Conservation (phyloP, 2,113 vertebrate genomes). For the Panthera tigris region DNA sequence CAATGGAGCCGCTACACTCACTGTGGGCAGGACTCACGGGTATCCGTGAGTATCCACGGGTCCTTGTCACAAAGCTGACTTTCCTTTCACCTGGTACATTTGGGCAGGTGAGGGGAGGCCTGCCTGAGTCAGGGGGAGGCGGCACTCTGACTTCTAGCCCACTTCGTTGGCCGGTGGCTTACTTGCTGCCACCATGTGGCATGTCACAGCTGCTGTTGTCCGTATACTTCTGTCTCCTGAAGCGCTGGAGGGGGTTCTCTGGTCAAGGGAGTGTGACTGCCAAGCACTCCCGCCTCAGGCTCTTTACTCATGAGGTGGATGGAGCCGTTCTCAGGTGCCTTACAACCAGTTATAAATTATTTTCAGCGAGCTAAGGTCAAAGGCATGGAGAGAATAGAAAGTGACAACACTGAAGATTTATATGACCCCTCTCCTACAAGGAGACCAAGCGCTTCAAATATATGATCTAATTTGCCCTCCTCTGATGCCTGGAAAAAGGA, state of each 20-base stretch:
- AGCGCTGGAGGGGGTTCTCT: not conserved
- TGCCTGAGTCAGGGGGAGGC: not conserved
- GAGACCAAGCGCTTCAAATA: conserved; percentile 45
- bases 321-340: conserved; percentile 13
- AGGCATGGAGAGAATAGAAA: conserved; percentile 15
- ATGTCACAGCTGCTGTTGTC: not conserved
- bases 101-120: not conserved
- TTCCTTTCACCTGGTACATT: not conserved
- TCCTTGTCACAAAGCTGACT: fast-evolving
- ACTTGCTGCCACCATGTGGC: not conserved
- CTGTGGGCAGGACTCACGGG: not conserved
- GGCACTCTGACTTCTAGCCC: not conserved
- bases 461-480: conserved; percentile 49
- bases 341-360: conserved; percentile 53
- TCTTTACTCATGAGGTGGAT: not conserved
- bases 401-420: conserved; percentile 54
- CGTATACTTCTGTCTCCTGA: not conserved
- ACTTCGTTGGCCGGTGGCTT: not conserved
- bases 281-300: not conserved
- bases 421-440: not conserved
- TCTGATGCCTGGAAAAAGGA: not conserved
- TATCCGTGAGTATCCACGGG: too few relatives aligned
- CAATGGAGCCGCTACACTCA: fast-evolving
- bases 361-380: conserved; percentile 44
- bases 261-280: not conserved